Base-by-base conservation (phyloP, 2,888 invertebrate genomes). In the Macrosiphum euphorbiae region DNA sequence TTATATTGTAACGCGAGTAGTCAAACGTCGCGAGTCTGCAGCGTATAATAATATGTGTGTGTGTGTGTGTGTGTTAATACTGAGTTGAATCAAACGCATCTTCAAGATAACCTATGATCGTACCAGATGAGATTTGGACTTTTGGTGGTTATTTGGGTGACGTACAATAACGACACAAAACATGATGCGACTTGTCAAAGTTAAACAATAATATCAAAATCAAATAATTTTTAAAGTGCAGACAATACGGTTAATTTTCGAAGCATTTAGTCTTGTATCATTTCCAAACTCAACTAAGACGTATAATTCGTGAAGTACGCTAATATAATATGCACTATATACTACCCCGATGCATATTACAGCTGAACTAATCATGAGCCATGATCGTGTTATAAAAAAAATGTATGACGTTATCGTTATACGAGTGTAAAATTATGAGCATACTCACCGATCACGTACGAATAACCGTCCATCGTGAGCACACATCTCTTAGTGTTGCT, bases 381-480 rank as follows among this genome's bases (percentile, higher is more conserved):
- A 47, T 20, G 16, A 67, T 35, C 3, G 5, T 13, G 20, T 35
- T 20, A 35, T 20, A 78, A 20, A 1, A 1, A n/a, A 5, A 67
- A 5, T 67, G 13, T 16, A 35, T n/a, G 35, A 20, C 7, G 24
- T 78, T 35, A 78, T 78, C 35, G 20, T 20, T 78, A 44, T 44
- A 24, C 8, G 20, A 78, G 35, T 78, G 8, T 78, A 7, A 78
- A 35, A 44, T 44, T 11, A 26, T 44, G 11, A 28, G 1, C 8
- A 41, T 24, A 96, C 97, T 97, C 96, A 98, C 98, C 98, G 96
- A 98, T 98, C 95, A 98, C 98, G 96, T 98, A 98, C 95, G 97
- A 98, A 96, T 98, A 98, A 95, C 98, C 98, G 96, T 98, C 98
- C 95, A 98, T 96, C 89, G 98, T 98, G 95, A 98, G 97, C 95